Conservation (phyloP, 2,888 invertebrate species). For the Choreutis nemorana region DNA sequence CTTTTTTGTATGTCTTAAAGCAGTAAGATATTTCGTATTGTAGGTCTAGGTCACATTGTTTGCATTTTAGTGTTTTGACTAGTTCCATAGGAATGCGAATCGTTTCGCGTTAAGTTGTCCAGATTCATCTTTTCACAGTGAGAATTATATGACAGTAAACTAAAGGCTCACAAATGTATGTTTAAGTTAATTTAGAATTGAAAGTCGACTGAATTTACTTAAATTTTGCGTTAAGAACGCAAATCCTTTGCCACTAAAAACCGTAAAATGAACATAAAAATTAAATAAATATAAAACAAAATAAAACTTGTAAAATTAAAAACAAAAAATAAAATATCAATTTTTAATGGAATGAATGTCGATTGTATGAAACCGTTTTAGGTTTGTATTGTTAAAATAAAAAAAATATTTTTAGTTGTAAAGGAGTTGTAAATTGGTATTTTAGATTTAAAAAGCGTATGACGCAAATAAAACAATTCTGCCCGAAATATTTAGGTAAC, state of each 20-base stretch:
- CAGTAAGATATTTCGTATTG: too few relatives aligned
- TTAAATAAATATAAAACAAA: slow-evolving; percentile 10
- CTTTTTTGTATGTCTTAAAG: too few relatives aligned
- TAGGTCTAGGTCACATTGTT: too few relatives aligned
- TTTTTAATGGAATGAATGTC: slow-evolving; percentile 31
- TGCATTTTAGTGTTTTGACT: too few relatives aligned
- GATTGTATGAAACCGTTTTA: slow-evolving; percentile 16
- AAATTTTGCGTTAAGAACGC: slow-evolving; percentile 54
- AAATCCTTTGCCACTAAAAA: slow-evolving; percentile 25
- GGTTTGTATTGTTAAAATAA: slow-evolving; percentile 21
- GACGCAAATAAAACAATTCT: slow-evolving; percentile 39
- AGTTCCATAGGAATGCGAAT: too few relatives aligned
- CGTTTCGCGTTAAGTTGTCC: too few relatives aligned
- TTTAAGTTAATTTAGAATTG: slow-evolving; percentile 12
- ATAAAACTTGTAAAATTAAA: slow-evolving; percentile 14
- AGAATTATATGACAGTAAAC: too few relatives aligned
- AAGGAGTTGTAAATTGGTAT: slow-evolving; percentile 15
- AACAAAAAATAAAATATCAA: slow-evolving; percentile 16
- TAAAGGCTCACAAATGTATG: slow-evolving; percentile 9
- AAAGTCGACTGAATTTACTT: slow-evolving; percentile 47
- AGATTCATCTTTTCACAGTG: too few relatives aligned
- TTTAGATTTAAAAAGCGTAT: slow-evolving; percentile 33
- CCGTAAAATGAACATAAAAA: neutral
- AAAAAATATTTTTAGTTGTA: slow-evolving; percentile 31
- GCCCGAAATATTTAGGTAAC: too few relatives aligned